phyloP scores from a whole-genome alignment of 2,797 vertebrate genomes.

The Rhinatrema bivittatum region DNA sequence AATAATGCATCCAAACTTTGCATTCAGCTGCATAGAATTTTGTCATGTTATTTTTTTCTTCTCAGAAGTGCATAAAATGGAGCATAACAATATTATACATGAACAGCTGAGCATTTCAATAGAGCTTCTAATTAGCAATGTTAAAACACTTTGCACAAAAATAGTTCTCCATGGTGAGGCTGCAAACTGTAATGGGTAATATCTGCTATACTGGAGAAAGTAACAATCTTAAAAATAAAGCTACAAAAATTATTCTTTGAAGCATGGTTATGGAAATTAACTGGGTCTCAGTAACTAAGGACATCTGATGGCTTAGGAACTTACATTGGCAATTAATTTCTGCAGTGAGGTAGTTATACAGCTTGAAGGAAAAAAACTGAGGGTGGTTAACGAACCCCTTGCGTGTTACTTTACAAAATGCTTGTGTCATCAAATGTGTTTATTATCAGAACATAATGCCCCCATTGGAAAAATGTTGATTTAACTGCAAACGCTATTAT shows the following conservation, averaged over 20 bases:
- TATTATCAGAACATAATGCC: constrained; percentile 18
- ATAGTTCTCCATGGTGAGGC: too few relatives aligned
- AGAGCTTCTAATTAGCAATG: too few relatives aligned
- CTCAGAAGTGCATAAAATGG: too few relatives aligned
- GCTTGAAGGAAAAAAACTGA: constrained; percentile 34
- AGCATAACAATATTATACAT: too few relatives aligned
- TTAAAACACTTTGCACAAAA: too few relatives aligned
- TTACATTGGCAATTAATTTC: constrained; percentile 41
- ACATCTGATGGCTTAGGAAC: constrained; percentile 41
- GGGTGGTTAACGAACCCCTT: constrained; percentile 20
- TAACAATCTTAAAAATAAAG: constrained; percentile 14
- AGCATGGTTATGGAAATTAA: constrained; percentile 24
- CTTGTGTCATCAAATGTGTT: constrained; percentile 39
- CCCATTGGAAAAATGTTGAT: constrained; percentile 9
- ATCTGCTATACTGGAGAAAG: too few relatives aligned
- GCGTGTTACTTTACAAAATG: constrained; percentile 13
- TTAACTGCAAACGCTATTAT: constrained; percentile 18
- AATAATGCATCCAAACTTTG: background rate
- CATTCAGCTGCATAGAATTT: too few relatives aligned
- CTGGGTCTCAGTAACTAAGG: constrained; percentile 36
- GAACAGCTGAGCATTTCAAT: too few relatives aligned
- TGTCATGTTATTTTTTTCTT: too few relatives aligned
- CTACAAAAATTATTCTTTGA: constrained; percentile 9
- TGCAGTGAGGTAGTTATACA: constrained; percentile 34
- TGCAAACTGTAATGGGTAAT: too few relatives aligned